Conservation (phyloP, 2,888 invertebrate genomes). For the Drosophila gaucha region DNA sequence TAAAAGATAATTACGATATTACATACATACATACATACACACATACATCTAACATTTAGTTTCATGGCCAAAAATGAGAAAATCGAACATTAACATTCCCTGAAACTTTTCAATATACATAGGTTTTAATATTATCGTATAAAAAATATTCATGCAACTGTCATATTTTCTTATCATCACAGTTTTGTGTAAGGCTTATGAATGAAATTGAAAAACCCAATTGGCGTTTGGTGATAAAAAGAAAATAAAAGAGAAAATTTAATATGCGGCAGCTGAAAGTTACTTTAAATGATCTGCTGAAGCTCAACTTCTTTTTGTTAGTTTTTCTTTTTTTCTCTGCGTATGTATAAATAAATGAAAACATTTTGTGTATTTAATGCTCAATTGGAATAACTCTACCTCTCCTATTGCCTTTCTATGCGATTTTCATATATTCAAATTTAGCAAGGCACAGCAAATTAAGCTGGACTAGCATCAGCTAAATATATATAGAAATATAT, state of each 20-base stretch:
- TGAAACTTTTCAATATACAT: slow-evolving; percentile 20
- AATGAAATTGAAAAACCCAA: slow-evolving; percentile 1
- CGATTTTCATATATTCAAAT: not conserved
- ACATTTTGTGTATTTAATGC: slow-evolving; percentile 10
- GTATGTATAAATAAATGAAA: slow-evolving; percentile 15
- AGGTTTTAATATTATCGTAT: slow-evolving; percentile 17
- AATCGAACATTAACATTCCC: slow-evolving; percentile 40
- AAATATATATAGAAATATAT: not conserved
- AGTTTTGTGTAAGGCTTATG: no score
- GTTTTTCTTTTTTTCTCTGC: not conserved
- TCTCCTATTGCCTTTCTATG: no score
- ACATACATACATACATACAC: slow-evolving; percentile 32
- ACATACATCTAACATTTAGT: slow-evolving; percentile 39
- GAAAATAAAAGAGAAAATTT: slow-evolving; percentile 6
- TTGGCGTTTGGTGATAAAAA: not conserved
- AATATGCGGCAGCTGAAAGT: slow-evolving; percentile 38
- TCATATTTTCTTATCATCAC: slow-evolving; percentile 34
- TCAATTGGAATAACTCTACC: not conserved
- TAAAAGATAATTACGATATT: slow-evolving; percentile 55
- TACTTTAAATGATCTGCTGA: slow-evolving; percentile 20
- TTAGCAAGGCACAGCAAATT: no score
- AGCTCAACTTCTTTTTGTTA: not conserved
- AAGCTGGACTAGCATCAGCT: not conserved
- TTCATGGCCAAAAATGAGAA: slow-evolving; percentile 15
- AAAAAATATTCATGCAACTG: slow-evolving; percentile 14